These are phyloP conservation scores for Lates japonicus DNA, from an alignment of 2,797 vertebrate genomes.

Conservation along the genomic window DNA sequence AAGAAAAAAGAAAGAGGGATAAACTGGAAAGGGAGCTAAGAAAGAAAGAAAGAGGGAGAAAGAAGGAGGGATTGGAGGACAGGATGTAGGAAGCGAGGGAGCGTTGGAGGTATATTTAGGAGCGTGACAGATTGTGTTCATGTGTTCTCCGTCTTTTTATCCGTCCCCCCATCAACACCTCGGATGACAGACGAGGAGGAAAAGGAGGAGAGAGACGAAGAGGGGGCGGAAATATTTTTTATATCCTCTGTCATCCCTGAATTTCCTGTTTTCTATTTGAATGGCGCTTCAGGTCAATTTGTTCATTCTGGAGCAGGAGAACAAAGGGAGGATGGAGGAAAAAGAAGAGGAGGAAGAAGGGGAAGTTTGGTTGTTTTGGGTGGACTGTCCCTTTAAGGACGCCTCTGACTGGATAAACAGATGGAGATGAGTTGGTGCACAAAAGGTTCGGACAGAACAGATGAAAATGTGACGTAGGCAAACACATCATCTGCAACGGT, in stretches of 20 bases:
- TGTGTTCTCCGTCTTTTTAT: constrained; percentile 54
- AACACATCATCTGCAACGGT: neutral
- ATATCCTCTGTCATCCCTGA: constrained; percentile 22
- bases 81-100: constrained; percentile 31
- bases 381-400: constrained; percentile 34
- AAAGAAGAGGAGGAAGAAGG: neutral
- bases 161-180: constrained; percentile 62
- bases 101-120: constrained; percentile 63
- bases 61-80: neutral
- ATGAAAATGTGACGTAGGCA: neutral
- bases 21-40: neutral
- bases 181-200: constrained; percentile 61
- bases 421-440: neutral
- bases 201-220: constrained; percentile 45
- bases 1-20: neutral
- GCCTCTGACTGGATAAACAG: constrained; percentile 19
- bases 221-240: constrained; percentile 35
- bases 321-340: too few relatives aligned
- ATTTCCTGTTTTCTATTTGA: constrained; percentile 40
- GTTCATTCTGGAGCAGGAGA: neutral
- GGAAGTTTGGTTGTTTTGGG: neutral
- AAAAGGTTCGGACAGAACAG: neutral
- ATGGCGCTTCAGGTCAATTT: neutral
- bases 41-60: neutral
- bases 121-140: constrained; percentile 66